Base-by-base conservation (phyloP, 1,140 invertebrate species). In the Drosophila funebris region DNA sequence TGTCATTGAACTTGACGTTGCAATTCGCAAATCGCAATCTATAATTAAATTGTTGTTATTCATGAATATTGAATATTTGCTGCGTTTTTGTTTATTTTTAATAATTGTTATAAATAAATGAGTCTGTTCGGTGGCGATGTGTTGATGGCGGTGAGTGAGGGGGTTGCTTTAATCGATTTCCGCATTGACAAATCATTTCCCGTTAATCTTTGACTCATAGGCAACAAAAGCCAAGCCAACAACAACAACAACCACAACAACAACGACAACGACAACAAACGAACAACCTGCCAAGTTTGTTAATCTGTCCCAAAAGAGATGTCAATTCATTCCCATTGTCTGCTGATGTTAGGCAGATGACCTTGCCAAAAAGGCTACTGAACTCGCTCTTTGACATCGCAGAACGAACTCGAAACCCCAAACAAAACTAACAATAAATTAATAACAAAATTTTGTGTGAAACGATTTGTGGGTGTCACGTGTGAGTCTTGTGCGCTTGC, bases 311-410 rank as follows among this genome's bases (percentile, higher is more conserved):
- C 39, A 48, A 50, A 66, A 72, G 68, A 76, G 61, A 75, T 78
- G 73, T 78, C 76, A 78, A 76, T 68, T 67, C 58, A 67, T 61
- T 63, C 39, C 48, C 44, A 62, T 76, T 73, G 70, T 73, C 22
- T 41, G 50, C 8, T 29, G 27, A 14, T 14, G 5, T 6, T 18
- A 31, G 13, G 27, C 22, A 46, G 22, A 9, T 71, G 73, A 76
- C 76, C 76, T 78, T 78, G 56, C 56, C 56, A 52, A 43, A 43
- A 48, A 67, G 76, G 69, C 67, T 43, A 66, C 58, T 76, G 76
- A 78, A 78, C 76, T 67, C 43, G 11, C 14, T 53, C 39, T 69
- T 76, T 73, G 64, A 75, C 58, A 71, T 29, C 39, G 36, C 36
- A 61, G 36, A 61, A 46, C 13, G 4, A 41, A 27, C 22, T 8